Evolutionary conservation across 2,113 vertebrate genomes (phyloP), one percentile per base, ranked within the genome.

Genomic region (Meles meles): DNA sequence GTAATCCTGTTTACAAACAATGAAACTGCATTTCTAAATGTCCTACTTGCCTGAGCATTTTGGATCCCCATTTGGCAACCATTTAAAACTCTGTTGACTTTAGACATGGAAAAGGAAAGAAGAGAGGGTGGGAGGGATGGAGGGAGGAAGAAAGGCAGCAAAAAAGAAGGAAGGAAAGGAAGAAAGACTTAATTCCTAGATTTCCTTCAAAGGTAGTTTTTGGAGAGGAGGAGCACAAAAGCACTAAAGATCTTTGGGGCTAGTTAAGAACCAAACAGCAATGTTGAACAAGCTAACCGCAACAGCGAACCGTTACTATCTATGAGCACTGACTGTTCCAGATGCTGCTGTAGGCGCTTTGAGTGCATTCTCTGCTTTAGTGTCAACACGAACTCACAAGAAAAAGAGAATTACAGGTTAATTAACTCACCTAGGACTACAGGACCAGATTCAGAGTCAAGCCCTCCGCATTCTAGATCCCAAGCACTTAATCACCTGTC

Each of bases 191-290:
- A 88, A 83, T 77, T 85, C 2, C 29, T 97, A 52, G 29, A 59
- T 93, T 80, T 82, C 29, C 31, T 71, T 94, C n/a, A 67, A 85
- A 96, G 13, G 69, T 47, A 61, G 25, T 37, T 95, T 97, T 88
- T 88, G 59, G 47, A 90, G 21, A 65, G 25, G 37, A 92, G 47
- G 8, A 49, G 71, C 10, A 61, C 49, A 65, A 88, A 67, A 52
- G 1, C 14, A 44, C 18, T 72, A 39, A 74, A 34, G 61, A 34
- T 44, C 15, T 15, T 20, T 49, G 44, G 11, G 55, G 5, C n/a
- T 72, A n/a, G 67, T 93, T 81, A 71, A n/a, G 23, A 76, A 31
- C 12, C 15, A 86, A 94, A 65, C 15, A 49, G 10, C 21, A 63
- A 7, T 39, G 9, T 42, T 31, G 81, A 42, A 31, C 81, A 77